Base-by-base conservation (phyloP, 2,113 vertebrate genomes). In the Dascyllus trimaculatus region DNA sequence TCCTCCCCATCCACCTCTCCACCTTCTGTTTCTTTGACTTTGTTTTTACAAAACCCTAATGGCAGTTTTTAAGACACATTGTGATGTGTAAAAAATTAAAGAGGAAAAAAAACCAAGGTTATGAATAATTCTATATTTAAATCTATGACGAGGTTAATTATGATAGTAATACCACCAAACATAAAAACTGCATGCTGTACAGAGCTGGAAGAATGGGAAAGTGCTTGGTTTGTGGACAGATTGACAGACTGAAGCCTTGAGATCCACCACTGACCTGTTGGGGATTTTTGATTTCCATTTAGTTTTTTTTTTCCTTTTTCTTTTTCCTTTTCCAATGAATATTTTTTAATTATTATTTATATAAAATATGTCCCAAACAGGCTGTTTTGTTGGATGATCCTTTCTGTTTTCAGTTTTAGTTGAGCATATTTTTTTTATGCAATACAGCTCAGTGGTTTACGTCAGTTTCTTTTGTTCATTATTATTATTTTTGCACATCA, bases 321-420 rank as follows among this genome's bases (percentile, higher is more conserved):
- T 72, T 80, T 56, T 74, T 72, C 75, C 88, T 77, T 75, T 51
- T 85, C 70, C 84, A 86, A 92, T 93, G 82, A 93, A 91, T 93
- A 93, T 94, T 93, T 94, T 95, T 93, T 92, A 90, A 94, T 92
- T 94, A 93, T 94, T 95, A 94, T 94, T 95, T 95, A 95, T 94
- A 94, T 93, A 93, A 94, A 94, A 94, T 82, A 89, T 91, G 78
- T 94, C 93, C 92, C 89, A 91, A 93, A 89, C 85, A 80, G 85
- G 86, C 85, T 85, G 68, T 84, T 86, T 76, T 82, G 81, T 92
- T 88, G 73, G 84, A 80, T 85, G 68, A 80, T 91, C 80, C n/a
- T 90, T 90, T 89, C 26, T 61, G n/a, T 76, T 85, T 46, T 46
- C 19, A 53, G 22, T 38, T 84, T 65, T 48, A 75, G 58, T 59